Evolutionary conservation across 2,113 vertebrate species (phyloP).

Genomic region (Cepphus grylle): DNA sequence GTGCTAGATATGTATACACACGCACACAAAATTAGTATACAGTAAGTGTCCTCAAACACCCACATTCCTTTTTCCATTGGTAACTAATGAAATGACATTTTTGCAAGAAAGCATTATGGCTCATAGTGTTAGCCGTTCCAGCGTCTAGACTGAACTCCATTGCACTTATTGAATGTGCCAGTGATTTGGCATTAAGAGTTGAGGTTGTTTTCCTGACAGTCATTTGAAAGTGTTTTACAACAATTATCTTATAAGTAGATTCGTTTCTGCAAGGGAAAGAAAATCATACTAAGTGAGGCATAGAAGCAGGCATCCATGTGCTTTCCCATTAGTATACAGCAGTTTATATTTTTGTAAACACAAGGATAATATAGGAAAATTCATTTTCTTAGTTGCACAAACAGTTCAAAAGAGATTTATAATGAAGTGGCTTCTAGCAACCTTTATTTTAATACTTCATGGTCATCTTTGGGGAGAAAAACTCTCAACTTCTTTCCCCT

Average conservation of each 20-base stretch:
- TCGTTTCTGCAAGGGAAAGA: background rate
- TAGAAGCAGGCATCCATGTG: background rate
- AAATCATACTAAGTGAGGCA: background rate
- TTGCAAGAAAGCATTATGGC: background rate
- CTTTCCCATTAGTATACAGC: background rate
- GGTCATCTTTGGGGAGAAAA: background rate
- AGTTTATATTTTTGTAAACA: background rate
- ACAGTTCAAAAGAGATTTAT: background rate
- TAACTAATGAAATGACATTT: background rate
- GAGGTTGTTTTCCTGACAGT: background rate
- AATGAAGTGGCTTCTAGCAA: background rate
- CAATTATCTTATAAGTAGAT: background rate
- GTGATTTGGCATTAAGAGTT: background rate
- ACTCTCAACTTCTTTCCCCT: background rate
- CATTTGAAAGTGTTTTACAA: background rate
- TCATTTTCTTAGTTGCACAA: background rate
- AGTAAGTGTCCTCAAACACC: background rate
- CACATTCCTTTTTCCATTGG: background rate
- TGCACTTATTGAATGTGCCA: background rate
- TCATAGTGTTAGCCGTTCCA: background rate
- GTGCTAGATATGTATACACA: background rate
- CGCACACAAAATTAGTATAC: background rate
- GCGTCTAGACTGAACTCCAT: background rate
- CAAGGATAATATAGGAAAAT: background rate
- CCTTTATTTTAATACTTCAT: constrained; percentile 1